phyloP scores from a whole-genome alignment of 1,140 invertebrate species.

The Drosophila pallidifrons region DNA sequence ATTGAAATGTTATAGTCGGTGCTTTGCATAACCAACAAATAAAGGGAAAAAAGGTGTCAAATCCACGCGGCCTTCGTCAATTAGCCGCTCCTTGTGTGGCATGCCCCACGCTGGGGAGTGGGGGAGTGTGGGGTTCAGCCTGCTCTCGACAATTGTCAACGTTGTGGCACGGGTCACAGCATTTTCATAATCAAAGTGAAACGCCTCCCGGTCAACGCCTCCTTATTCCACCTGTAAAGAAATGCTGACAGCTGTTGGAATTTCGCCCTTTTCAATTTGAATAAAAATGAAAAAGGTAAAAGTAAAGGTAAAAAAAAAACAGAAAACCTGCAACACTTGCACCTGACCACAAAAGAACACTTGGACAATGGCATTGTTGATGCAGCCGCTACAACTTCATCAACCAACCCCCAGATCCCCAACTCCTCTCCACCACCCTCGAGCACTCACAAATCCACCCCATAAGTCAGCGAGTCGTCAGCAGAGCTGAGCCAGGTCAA shows the following conservation, averaged over 20 bases:
- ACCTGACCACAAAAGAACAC: constrained; percentile 64
- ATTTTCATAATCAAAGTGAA: constrained; percentile 51
- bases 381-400: constrained; percentile 69
- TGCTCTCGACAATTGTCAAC: constrained; percentile 50
- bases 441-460: constrained; percentile 34
- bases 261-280: constrained; percentile 46
- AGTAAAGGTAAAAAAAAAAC: not conserved
- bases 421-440: not conserved
- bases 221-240: constrained; percentile 19
- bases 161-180: constrained; percentile 32
- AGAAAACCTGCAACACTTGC: constrained; percentile 58
- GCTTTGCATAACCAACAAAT: constrained; percentile 3
- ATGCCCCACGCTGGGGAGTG: not conserved
- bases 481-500: constrained; percentile 43
- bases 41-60: constrained; percentile 29
- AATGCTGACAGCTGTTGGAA: constrained; percentile 75
- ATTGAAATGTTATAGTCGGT: not conserved
- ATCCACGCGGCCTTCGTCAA: constrained; percentile 25
- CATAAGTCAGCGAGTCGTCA: constrained; percentile 6
- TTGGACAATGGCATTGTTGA: constrained; percentile 64
- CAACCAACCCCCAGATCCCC: constrained; percentile 41
- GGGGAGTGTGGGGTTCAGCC: no score
- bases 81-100: constrained; percentile 3
- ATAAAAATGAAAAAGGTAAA: constrained; percentile 8
- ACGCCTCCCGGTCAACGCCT: not conserved